Evolutionary conservation across 2,888 invertebrate species (phyloP).

Genomic region (Prosapia bicincta): DNA sequence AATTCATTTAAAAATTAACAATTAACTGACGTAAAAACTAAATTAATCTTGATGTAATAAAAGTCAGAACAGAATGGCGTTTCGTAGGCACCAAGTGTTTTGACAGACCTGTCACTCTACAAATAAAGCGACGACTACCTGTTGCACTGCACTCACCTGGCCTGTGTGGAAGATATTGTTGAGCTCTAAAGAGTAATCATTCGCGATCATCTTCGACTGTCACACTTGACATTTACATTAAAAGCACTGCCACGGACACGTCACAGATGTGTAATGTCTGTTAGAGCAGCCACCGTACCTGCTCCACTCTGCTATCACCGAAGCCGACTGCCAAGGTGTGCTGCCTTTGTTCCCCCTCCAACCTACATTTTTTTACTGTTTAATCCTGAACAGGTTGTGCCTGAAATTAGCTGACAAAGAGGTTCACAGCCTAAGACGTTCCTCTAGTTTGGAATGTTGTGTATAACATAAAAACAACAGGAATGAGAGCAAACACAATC

Average conservation of each 20-base stretch:
- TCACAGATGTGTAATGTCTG: too few species aligned
- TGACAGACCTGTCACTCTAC: too few species aligned
- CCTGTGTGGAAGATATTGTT: conserved; percentile 87
- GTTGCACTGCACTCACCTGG: conserved; percentile 70
- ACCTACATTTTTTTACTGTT: not conserved
- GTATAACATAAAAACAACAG: too few species aligned
- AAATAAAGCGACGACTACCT: too few species aligned
- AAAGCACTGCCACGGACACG: too few species aligned
- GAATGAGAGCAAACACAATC: too few species aligned
- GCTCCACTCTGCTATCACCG: not conserved
- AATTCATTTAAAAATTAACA: too few species aligned
- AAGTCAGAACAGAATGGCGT: too few species aligned
- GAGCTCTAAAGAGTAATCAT: conserved; percentile 83
- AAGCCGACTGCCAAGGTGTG: not conserved
- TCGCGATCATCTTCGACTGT: conserved; percentile 50
- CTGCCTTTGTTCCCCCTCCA: not conserved
- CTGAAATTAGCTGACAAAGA: not conserved
- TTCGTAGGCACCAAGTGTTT: too few species aligned
- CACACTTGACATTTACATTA: too few species aligned
- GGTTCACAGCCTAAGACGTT: not conserved
- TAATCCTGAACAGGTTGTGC: conserved; percentile 3
- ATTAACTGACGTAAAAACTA: too few species aligned
- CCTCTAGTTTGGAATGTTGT: not conserved
- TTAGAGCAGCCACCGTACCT: not conserved
- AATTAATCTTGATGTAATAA: too few species aligned